Conservation (phyloP, 2,888 invertebrate genomes). For the Andrena camellia region DNA sequence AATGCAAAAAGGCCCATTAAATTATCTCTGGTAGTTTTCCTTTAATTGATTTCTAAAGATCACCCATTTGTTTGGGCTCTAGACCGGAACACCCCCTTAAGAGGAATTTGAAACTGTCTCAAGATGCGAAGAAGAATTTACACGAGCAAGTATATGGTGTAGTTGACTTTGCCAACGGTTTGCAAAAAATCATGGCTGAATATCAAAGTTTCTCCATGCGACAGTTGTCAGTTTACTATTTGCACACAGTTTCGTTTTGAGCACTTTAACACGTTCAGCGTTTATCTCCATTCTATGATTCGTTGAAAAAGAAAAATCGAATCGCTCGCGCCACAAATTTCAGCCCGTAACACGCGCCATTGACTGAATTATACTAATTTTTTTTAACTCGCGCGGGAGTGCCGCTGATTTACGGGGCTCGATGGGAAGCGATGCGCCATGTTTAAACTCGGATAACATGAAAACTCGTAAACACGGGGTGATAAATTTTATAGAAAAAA, state of each 20-base stretch:
- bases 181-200: too few species aligned
- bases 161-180: too few species aligned
- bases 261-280: conserved; percentile 4
- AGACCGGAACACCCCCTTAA: too few species aligned
- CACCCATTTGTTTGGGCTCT: too few species aligned
- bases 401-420: conserved; percentile 30
- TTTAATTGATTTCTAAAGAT: too few species aligned
- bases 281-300: background rate
- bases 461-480: conserved; percentile 39
- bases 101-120: too few species aligned
- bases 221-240: too few species aligned
- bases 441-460: conserved; percentile 32
- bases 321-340: background rate
- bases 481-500: conserved; percentile 29
- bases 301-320: conserved; percentile 8
- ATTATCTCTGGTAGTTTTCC: too few species aligned
- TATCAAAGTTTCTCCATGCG: too few species aligned
- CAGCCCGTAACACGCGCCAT: background rate
- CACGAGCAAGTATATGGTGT: too few species aligned
- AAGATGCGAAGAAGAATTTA: too few species aligned
- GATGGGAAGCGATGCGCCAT: conserved; percentile 7
- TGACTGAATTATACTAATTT: conserved; percentile 21
- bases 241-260: background rate
- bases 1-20: too few species aligned
- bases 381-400: background rate